Base-by-base conservation (phyloP, 2,113 vertebrate genomes). In the Channa argus region DNA sequence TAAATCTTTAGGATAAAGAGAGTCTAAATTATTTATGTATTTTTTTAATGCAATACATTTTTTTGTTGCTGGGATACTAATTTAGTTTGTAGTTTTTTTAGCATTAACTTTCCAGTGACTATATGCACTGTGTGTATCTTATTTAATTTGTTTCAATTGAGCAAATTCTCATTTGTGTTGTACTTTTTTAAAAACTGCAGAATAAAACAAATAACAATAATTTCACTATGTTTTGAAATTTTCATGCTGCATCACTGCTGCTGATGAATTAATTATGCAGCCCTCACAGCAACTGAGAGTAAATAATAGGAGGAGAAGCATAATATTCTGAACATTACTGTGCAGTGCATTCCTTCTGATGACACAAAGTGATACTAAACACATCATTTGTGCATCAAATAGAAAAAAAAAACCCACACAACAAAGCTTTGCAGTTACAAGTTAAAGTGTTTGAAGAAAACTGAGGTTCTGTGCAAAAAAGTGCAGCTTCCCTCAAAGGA, bases 381-480 rank as follows among this genome's bases (percentile, higher is more conserved):
- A 46, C 9, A 60, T 47, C 33, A 49, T 83, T 70, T 80, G 83
- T 78, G 70, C 65, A 79, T 77, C 69, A 24, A 85, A 65, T 46
- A 86, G 59, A 81, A 79, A 45, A 73, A 8, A 5, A 24, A 34
- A n/a, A n/a, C n/a, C n/a, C n/a, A 34, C 37, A 59, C 13, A 60
- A 33, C 49, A 58, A 52, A 77, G 56, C 49, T 69, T 38, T 58
- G 62, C 53, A 63, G 52, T 79, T 62, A 66, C 66, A 53, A 71
- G 61, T 77, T 33, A 45, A 75, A 65, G 62, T 76, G 79, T 81
- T 74, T 80, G 67, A 70, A 71, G 64, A 70, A 82, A 89, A 66
- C 49, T 46, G 72, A 76, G 64, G 68, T 84, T 83, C 68, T 91
- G 91, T 92, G 92, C 92, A 91, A 88, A 51, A 38, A 76, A 61